Evolutionary conservation across 2,797 vertebrate species (phyloP), one percentile per base, ranked within the genome.

Genomic region (Morelia viridis): DNA sequence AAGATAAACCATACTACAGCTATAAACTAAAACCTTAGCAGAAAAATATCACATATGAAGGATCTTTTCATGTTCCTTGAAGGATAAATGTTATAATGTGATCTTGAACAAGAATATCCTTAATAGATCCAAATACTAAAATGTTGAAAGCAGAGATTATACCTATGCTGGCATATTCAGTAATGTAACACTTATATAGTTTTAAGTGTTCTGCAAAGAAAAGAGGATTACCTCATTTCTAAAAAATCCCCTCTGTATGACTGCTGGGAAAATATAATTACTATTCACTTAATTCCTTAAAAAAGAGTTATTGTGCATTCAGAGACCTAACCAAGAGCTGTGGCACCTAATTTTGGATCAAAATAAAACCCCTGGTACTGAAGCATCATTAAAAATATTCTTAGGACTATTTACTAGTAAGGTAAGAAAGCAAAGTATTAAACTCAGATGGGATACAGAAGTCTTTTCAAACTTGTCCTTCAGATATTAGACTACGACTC

Each of bases 191-290:
- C 91, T 76, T 91, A 53, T 62, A 19, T 93, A 88, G 85, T 17
- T 86, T 96, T 95, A 90, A 94, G 0, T 83, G n/a, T 26, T 90
- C 68, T 91, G 60, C 88, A 94, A 80, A 94, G 64, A 87, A 13
- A 93, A 64, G 1, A 92, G 31, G 31, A 93, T 85, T 92, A 89
- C 89, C 92, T 89, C 11, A 90, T 56, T 87, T 64, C 92, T 89
- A 31, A 31, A 88, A 85, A 92, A 90, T 93, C 89, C 15, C 15
- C 61, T 61, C 28, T 58, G 85, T 92, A 71, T 91, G 87, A 91
- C 0, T 92, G n/a, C 86, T 94, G 46, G 46, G 26, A 4, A 0
- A 92, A 31, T 46, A 61, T 58, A 5, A 93, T 71, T 9, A 50
- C 91, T 95, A 89, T 58, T 94, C 94, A 85, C 4, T 35, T 4